Conservation (phyloP, 1,140 invertebrate species). For the Bombyx mandarina region DNA sequence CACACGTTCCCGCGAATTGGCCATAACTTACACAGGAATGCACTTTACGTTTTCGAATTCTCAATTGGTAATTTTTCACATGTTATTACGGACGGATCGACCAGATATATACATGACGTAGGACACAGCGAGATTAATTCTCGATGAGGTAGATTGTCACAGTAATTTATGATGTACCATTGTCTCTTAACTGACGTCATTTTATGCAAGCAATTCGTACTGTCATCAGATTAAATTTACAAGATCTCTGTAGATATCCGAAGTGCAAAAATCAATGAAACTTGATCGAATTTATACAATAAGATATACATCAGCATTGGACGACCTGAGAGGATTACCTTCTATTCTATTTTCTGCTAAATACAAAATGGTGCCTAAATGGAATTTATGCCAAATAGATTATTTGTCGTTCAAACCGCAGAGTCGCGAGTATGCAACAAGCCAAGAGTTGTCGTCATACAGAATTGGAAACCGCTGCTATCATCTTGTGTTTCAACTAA, state of each 20-base stretch:
- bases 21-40: conserved; percentile 62
- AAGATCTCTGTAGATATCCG: conserved; percentile 6
- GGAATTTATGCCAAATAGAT: no score
- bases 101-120: conserved; percentile 41
- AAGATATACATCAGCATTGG: background rate
- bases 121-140: conserved; percentile 62
- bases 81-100: conserved; percentile 34
- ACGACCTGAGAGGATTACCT: no score
- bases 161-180: conserved; percentile 64
- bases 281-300: background rate
- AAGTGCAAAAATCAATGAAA: conserved; percentile 15
- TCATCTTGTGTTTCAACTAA: conserved; percentile 56
- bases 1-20: conserved; percentile 60
- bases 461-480: conserved; percentile 37
- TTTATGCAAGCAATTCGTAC: conserved; percentile 27
- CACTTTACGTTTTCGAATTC: conserved; percentile 52
- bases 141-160: conserved; percentile 61
- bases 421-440: background rate
- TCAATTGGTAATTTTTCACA: conserved; percentile 62
- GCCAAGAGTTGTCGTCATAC: conserved; percentile 6
- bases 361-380: no score
- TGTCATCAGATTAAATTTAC: conserved; percentile 41
- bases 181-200: conserved; percentile 60
- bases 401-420: background rate
- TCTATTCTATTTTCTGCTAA: no score